phyloP scores from a whole-genome alignment of 2,113 vertebrate genomes.

The Todiramphus saurophagus region DNA sequence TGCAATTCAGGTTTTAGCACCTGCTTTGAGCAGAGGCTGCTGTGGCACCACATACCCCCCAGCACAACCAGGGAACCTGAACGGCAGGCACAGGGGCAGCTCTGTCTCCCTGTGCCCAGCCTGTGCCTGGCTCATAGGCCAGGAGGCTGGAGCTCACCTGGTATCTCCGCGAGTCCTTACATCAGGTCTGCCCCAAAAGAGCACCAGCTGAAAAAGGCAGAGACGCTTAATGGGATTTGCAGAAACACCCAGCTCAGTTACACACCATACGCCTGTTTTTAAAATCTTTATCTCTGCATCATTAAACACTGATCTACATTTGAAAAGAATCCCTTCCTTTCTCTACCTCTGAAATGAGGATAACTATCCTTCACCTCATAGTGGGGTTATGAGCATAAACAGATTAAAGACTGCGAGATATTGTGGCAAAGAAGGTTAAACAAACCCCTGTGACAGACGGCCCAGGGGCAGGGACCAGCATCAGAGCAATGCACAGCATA shows the following conservation, averaged over 20 bases:
- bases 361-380: conserved; percentile 57
- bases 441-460: conserved; percentile 53
- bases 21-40: not conserved
- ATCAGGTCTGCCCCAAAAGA: not conserved
- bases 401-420: conserved; percentile 62
- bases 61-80: too few species aligned
- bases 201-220: conserved; percentile 16
- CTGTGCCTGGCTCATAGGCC: fast-evolving
- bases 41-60: not conserved
- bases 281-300: conserved; percentile 68
- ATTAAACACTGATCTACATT: conserved; percentile 64
- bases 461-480: conserved; percentile 47
- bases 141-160: not conserved
- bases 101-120: not conserved
- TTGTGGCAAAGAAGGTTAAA: conserved; percentile 56
- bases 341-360: conserved; percentile 53
- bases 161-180: not conserved
- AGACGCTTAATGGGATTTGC: conserved; percentile 43
- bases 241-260: conserved; percentile 38
- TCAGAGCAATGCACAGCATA: conserved; percentile 26
- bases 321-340: conserved; percentile 59
- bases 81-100: fast-evolving
- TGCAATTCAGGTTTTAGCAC: not conserved
- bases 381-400: conserved; percentile 52
- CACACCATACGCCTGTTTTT: not conserved